Percentiles rank a stretch among this genome's conserved stretches.
These are phyloP conservation scores for Sinosuthora webbiana DNA, from an alignment of 2,113 vertebrate species.

Conservation along the genomic window DNA sequence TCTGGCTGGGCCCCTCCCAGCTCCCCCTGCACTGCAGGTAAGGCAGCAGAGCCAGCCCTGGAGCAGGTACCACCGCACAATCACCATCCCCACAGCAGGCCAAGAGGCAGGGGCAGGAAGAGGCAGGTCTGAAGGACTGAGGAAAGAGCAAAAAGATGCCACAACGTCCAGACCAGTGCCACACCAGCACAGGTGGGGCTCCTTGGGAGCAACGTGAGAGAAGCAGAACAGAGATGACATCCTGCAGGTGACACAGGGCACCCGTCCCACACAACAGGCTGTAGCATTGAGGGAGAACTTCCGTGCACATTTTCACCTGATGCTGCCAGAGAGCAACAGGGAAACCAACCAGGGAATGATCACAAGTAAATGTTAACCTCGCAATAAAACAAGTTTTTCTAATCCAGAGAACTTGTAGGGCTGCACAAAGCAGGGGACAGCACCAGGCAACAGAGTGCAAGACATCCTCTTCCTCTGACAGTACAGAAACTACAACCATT, in stretches of 20 bases:
- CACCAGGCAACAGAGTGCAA: neutral
- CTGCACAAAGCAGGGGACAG: neutral
- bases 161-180: fast-evolving
- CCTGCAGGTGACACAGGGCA: neutral
- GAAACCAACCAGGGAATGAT: neutral
- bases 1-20: neutral
- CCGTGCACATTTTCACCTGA: fast-evolving
- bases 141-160: neutral
- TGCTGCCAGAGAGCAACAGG: neutral
- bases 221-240: neutral
- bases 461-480: neutral
- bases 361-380: neutral
- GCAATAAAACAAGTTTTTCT: neutral
- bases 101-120: neutral
- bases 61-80: neutral
- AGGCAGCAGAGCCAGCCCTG: neutral
- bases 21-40: neutral
- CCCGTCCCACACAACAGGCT: fast-evolving
- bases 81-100: neutral
- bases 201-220: neutral
- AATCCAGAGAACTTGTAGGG: neutral
- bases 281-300: neutral
- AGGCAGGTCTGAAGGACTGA: neutral
- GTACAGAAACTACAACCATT: neutral
- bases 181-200: fast-evolving